Evolutionary conservation across 1,140 invertebrate genomes (phyloP), one percentile per base, ranked within the genome.

Genomic region (Aphelenchoides besseyi): DNA sequence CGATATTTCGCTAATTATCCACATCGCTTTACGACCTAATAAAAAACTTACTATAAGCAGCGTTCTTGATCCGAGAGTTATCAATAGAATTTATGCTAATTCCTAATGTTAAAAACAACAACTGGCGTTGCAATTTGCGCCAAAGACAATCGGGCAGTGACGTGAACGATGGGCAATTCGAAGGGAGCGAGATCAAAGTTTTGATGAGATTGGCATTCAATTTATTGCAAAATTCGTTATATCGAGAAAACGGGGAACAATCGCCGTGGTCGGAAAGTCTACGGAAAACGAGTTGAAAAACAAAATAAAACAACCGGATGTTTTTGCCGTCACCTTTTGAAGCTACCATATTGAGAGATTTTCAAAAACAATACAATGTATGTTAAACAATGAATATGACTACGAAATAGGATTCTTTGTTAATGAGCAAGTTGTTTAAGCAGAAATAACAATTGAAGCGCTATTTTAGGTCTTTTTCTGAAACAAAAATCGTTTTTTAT

Each of bases 81-180:
- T 48, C 41, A 16, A 48, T 23, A 23, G 41, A 23, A 16, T 23
- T 23, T 48, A 48, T 48, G n/a, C n/a, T n/a, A n/a, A n/a, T n/a
- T n/a, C n/a, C n/a, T n/a, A n/a, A n/a, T n/a, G n/a, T n/a, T n/a
- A 12, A 23, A 48, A 48, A 23, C 23, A 48, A 48, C 41, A 48
- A 48, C 41, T 48, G 41, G 41, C 41, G 41, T 16, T 48, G 12
- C 41, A 23, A 48, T 48, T 48, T 23, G 41, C 41, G 41, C 41
- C 41, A 48, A 48, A 48, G 41, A 48, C 41, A 48, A 48, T 48
- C 41, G 41, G 41, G 41, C 41, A 48, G 41, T 48, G 41, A 48
- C 41, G 41, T 48, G 23, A 28, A 5, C 18, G 55, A 59, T 8
- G 18, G 5, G 55, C 5, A 59, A 59, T 59, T 5, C 5, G 5